Evolutionary conservation across 2,888 invertebrate species (phyloP).

Genomic region (Muschampia plurimacula): DNA sequence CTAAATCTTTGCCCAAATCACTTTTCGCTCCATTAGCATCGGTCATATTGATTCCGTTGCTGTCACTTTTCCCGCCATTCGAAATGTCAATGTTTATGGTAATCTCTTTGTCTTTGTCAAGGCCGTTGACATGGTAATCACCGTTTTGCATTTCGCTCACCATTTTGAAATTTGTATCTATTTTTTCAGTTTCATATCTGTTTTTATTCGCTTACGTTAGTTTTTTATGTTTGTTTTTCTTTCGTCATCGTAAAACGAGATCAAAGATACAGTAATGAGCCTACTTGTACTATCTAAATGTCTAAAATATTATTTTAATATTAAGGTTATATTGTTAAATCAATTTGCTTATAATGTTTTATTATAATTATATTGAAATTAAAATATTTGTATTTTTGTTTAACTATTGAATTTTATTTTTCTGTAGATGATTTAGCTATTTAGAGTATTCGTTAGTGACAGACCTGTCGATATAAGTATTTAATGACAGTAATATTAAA

Average conservation of each 20-base stretch:
- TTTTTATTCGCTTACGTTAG: neutral
- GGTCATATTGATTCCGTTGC: constrained; percentile 15
- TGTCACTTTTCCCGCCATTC: constrained; percentile 24
- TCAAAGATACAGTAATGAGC: neutral
- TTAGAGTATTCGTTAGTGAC: neutral
- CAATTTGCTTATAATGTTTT: neutral
- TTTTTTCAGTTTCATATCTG: constrained; percentile 6
- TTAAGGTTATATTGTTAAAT: neutral
- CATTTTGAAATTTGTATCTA: constrained; percentile 25
- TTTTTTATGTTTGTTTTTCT: neutral
- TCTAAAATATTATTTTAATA: neutral
- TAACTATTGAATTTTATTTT: neutral
- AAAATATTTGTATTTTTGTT: neutral
- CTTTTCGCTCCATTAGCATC: constrained; percentile 20
- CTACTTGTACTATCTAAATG: neutral
- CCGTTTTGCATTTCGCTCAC: constrained; percentile 28
- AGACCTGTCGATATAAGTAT: neutral
- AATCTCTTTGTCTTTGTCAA: constrained; percentile 29
- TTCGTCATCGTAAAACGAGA: neutral
- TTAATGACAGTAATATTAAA: constrained; percentile 3
- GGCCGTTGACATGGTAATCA: constrained; percentile 8
- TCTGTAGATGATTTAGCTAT: neutral
- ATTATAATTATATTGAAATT: neutral
- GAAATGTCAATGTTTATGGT: constrained; percentile 41
- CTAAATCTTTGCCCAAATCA: constrained; percentile 15